Percentiles rank a stretch among this genome's conserved stretches.
phyloP scores from a whole-genome alignment of 1,140 invertebrate species.

The Phymorhynchus buccinoides region DNA sequence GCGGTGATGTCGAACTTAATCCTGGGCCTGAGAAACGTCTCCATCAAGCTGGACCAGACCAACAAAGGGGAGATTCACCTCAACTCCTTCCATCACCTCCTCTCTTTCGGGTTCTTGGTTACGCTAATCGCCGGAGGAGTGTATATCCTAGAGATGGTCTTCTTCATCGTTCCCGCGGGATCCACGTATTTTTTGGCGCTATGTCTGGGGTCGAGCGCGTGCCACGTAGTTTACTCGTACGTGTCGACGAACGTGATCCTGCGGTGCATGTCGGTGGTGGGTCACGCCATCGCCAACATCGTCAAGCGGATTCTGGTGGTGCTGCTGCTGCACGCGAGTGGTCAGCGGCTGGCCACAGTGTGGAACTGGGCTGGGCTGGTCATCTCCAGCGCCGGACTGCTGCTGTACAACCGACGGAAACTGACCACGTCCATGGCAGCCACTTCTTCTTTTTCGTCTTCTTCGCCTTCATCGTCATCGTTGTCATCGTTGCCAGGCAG shows the following conservation, averaged over 20 bases:
- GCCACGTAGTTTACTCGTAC: constrained; percentile 51
- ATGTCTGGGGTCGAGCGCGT: constrained; percentile 26
- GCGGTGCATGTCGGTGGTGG: constrained; percentile 44
- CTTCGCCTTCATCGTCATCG: background rate
- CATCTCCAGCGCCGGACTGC: constrained; percentile 35
- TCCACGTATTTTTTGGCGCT: background rate
- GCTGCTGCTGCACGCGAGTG: constrained; percentile 42
- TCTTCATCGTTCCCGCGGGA: background rate
- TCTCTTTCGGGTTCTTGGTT: background rate
- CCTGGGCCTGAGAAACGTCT: constrained; percentile 41
- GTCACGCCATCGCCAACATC: constrained; percentile 51
- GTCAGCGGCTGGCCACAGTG: constrained; percentile 22
- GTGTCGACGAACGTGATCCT: constrained; percentile 50
- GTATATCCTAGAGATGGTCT: background rate
- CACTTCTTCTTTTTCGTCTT: background rate
- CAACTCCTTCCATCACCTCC: background rate
- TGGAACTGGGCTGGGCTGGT: constrained; percentile 36
- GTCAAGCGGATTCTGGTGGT: constrained; percentile 51
- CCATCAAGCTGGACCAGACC: constrained; percentile 32
- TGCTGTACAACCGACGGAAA: constrained; percentile 26
- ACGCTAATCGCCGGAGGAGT: background rate
- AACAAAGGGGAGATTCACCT: background rate
- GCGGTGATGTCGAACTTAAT: constrained; percentile 44
- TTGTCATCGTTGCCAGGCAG: background rate
- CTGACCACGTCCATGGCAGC: background rate